These are phyloP conservation scores for Oreochromis niloticus DNA, from an alignment of 2,113 vertebrate genomes.

Conservation along the genomic window DNA sequence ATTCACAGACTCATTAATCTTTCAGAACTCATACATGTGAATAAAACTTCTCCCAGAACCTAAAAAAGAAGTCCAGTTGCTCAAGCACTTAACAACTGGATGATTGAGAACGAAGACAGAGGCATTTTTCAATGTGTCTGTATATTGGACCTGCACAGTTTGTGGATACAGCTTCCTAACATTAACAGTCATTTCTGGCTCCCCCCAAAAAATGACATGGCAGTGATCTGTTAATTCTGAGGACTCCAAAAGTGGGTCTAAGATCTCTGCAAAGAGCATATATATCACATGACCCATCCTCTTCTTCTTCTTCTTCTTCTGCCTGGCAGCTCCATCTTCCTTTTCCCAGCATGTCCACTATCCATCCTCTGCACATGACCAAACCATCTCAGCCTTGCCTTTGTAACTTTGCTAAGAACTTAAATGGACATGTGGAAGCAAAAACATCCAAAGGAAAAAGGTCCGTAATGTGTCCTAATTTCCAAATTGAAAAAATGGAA, in stretches of 20 bases:
- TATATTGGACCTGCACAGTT: not conserved
- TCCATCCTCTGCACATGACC: not conserved
- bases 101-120: not conserved
- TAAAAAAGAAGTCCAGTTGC: not conserved
- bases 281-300: not conserved
- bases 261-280: not conserved
- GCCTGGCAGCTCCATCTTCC: not conserved
- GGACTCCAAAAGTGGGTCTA: too few species aligned
- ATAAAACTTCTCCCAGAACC: not conserved
- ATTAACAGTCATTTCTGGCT: not conserved
- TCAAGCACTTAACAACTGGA: accelerated
- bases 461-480: not conserved
- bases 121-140: not conserved
- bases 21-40: not conserved
- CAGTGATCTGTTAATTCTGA: not conserved
- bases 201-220: not conserved
- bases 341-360: not conserved
- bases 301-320: not conserved
- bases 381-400: not conserved
- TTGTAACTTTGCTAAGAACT: not conserved
- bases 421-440: not conserved
- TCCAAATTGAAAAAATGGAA: accelerated
- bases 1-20: not conserved
- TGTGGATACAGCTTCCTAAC: not conserved
- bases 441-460: not conserved